Base-by-base conservation (phyloP, 2,888 invertebrate species). In the Latrodectus hesperus region DNA sequence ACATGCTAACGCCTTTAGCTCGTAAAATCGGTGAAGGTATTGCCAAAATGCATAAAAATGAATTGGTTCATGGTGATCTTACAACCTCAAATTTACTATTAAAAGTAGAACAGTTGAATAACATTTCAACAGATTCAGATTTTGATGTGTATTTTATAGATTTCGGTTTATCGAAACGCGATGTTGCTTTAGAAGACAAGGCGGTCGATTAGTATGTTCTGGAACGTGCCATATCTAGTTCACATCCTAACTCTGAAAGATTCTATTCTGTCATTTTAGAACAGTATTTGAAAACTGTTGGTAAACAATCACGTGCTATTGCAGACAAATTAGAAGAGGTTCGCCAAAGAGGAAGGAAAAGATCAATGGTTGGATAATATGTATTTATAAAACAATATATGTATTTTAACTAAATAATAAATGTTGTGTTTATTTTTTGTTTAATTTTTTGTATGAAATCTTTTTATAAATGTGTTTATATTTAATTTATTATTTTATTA, bases 131-230 rank as follows among this genome's bases (percentile, higher is more conserved):
- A 74, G 12, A 16, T 67, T 90, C 91, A 0, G 92, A 93, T 70
- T 92, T 94, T 70, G 94, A 95, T 11, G 92, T 98, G 11, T 94
- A 96, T 9, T 93, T 99, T 90, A 98, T 99, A 90, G 99, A 99
- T 93, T 99, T 99, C 94, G 99, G 99, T 0, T 93, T 99, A 77
- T 96, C 98, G 67, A 95, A 95, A 90, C 94, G 95, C 68, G 96
- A 96, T 90, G 94, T 95, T 4, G 95, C 95, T 75, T 92, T 95
- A 0, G 99, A 99, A 93, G 98, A 99, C 91, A 98, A 98, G 93
- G 99, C 96, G 0, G 99, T 99, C 0, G 99, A 99, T 93, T 93
- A 99, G 89, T 99, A 99, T 93, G 99, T 99, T 0, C 93, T 99
- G 81, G 99, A 99, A 93, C 94, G 99, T 91, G 99, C 99, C 0